Conservation (phyloP, 2,113 vertebrate species). For the Panurus biarmicus region DNA sequence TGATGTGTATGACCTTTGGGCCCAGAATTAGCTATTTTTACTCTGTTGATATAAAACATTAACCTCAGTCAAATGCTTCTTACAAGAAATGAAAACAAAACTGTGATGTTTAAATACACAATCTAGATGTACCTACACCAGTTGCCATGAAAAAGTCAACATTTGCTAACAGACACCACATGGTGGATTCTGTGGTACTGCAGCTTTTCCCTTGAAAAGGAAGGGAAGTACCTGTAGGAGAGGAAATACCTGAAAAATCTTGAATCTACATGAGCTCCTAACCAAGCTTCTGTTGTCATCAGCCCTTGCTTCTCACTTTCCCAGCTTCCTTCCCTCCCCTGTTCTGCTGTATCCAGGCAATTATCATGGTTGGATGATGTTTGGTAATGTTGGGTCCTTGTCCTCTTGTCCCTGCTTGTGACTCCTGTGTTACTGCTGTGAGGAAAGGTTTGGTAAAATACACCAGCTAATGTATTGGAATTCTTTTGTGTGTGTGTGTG, state of each 20-base stretch:
- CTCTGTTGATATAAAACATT: conserved; percentile 63
- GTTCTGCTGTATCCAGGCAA: not conserved
- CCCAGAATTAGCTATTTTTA: conserved; percentile 63
- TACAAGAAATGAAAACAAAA: conserved; percentile 61
- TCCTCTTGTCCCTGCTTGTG: not conserved
- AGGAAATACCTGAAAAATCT: not conserved
- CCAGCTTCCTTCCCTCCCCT: not conserved
- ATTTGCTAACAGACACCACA: conserved; percentile 59
- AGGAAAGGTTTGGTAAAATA: not conserved
- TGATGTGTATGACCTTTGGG: conserved; percentile 64
- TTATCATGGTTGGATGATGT: not conserved
- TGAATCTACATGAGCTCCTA: not conserved
- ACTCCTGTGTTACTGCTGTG: not conserved
- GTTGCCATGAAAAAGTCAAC: conserved; percentile 51
- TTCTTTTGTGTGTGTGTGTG: not conserved
- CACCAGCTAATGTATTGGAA: not conserved
- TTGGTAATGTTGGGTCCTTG: not conserved
- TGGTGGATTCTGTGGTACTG: conserved; percentile 46
- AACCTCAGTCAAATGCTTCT: conserved; percentile 57
- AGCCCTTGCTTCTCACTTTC: not conserved
- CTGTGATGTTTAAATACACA: conserved; percentile 60
- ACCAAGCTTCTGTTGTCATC: not conserved
- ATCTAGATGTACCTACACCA: conserved; percentile 45
- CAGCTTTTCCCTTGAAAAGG: not conserved
- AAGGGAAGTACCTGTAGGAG: not conserved